These are phyloP conservation scores for Irena cyanogastra DNA, from an alignment of 2,113 vertebrate species.

Conservation along the genomic window DNA sequence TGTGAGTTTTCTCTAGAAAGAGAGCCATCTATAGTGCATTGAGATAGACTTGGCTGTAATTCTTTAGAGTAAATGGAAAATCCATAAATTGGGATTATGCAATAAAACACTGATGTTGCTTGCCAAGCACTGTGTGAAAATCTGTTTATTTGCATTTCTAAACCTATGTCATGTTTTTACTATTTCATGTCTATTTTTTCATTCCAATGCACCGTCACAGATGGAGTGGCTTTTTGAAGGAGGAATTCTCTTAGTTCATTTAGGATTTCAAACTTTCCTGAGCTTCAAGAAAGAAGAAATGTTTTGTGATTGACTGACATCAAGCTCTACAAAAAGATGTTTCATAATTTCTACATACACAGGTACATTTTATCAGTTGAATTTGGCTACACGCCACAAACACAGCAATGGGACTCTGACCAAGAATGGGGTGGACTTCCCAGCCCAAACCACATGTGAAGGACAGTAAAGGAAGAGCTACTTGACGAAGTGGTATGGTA, in stretches of 20 bases:
- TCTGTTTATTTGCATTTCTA: background rate
- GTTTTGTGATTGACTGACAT: background rate
- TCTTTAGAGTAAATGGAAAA: background rate
- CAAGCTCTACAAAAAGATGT: background rate
- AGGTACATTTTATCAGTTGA: background rate
- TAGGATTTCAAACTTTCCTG: background rate
- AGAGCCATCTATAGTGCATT: background rate
- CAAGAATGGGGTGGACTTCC: background rate
- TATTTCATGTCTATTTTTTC: no score
- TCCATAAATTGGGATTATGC: background rate
- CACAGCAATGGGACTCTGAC: no score
- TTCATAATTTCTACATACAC: background rate
- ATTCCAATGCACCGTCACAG: background rate
- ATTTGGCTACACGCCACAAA: background rate
- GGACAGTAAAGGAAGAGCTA: background rate
- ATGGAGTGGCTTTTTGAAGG: background rate
- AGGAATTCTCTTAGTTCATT: background rate
- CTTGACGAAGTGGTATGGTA: background rate
- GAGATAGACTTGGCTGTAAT: background rate
- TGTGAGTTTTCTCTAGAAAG: background rate
- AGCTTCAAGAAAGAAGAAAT: background rate
- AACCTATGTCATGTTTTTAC: background rate
- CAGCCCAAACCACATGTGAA: background rate
- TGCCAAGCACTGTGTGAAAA: background rate
- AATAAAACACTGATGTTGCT: background rate